Conservation (phyloP, 2,797 vertebrate species). For the Trachops cirrhosus region DNA sequence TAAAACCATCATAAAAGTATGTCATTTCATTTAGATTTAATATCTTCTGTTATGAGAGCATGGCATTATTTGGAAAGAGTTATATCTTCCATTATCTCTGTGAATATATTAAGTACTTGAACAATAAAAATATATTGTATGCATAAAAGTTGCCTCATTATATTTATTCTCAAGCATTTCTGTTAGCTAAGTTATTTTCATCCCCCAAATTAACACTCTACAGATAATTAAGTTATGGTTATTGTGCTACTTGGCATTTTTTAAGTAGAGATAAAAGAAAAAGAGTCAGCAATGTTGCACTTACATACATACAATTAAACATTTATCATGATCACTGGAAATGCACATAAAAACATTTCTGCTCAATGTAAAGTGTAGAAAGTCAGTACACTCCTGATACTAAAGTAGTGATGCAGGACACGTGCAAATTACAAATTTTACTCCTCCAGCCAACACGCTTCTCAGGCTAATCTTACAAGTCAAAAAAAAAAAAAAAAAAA, state of each 20-base stretch:
- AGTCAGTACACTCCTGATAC: neutral
- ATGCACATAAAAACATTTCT: neutral
- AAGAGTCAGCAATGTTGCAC: neutral
- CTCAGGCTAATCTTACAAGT: neutral
- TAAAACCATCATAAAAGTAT: neutral
- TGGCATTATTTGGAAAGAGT: neutral
- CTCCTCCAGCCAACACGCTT: neutral
- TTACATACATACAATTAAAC: neutral
- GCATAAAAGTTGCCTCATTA: constrained; percentile 39
- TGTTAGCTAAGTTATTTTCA: constrained; percentile 4
- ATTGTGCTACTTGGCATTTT: neutral
- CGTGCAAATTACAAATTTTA: neutral
- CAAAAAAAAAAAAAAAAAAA: neutral
- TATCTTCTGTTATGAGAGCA: neutral
- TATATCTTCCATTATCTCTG: neutral
- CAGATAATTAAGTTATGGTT: neutral
- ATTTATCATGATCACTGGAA: neutral
- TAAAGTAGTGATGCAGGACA: neutral
- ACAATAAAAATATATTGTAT: constrained; percentile 15
- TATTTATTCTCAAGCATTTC: constrained; percentile 37
- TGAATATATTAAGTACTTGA: neutral
- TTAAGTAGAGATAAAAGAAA: neutral
- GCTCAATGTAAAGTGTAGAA: neutral
- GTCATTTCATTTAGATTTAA: constrained; percentile 3
- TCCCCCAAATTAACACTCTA: neutral